phyloP scores from a whole-genome alignment of 2,797 vertebrate genomes.

The Protosalanx chinensis region DNA sequence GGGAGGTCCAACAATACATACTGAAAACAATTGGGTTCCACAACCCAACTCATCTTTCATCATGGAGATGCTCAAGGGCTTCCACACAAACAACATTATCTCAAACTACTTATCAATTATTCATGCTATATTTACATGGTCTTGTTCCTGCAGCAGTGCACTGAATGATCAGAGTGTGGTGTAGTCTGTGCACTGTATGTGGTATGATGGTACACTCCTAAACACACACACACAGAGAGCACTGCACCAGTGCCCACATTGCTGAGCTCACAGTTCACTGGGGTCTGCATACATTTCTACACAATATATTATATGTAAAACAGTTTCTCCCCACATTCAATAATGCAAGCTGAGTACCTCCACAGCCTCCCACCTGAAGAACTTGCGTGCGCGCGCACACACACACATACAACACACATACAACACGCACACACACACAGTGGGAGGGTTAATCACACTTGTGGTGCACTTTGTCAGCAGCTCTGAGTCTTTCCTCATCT shows the following conservation, averaged over 20 bases:
- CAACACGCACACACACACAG: not conserved
- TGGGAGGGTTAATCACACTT: constrained; percentile 11
- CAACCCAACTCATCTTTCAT: not conserved
- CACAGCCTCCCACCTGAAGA: not conserved
- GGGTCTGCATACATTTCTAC: not conserved
- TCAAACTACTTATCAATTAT: not conserved
- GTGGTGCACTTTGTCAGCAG: constrained; percentile 1
- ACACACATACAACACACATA: constrained; percentile 12
- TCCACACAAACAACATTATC: constrained; percentile 3
- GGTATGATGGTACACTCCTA: constrained; percentile 4
- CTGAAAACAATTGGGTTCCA: not conserved
- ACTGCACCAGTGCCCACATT: not conserved
- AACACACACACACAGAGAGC: not conserved
- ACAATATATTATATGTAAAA: not conserved
- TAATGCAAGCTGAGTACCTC: not conserved
- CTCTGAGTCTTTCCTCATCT: constrained; percentile 3
- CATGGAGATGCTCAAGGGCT: not conserved
- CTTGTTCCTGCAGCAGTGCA: not conserved
- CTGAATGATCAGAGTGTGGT: not conserved
- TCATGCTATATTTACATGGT: not conserved
- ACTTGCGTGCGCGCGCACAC: not conserved
- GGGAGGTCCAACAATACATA: too few relatives aligned
- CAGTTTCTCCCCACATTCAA: not conserved
- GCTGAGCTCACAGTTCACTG: not conserved
- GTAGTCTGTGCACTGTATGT: not conserved